phyloP scores from a whole-genome alignment of 2,797 vertebrate species.

The Sternarchorhynchus goeldii region DNA sequence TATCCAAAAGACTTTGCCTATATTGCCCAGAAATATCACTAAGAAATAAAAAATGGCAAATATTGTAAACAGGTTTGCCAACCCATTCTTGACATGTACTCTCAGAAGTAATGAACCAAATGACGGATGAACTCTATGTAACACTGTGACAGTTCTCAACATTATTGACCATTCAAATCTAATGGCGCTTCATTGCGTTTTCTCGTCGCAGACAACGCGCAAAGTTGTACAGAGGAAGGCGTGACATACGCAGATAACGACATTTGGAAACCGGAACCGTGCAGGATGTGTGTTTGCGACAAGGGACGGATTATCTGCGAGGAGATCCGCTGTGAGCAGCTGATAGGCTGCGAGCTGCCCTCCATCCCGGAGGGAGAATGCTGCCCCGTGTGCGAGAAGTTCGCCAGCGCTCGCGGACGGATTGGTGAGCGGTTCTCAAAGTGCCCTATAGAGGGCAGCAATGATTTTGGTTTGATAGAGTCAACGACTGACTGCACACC shows the following conservation, averaged over 20 bases:
- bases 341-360: conserved; percentile 80
- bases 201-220: conserved; percentile 10
- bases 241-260: conserved; percentile 50
- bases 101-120: too few species aligned
- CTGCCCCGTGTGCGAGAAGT: conserved; percentile 84
- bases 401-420: conserved; percentile 72
- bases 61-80: too few species aligned
- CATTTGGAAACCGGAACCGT: conserved; percentile 82
- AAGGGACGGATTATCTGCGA: conserved; percentile 86
- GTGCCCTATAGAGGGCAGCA: neutral
- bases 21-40: too few species aligned
- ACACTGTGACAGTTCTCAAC: too few species aligned
- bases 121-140: too few species aligned
- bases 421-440: conserved; percentile 63
- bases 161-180: neutral
- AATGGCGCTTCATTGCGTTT: neutral
- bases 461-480: neutral
- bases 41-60: too few species aligned
- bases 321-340: conserved; percentile 81
- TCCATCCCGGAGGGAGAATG: conserved; percentile 82
- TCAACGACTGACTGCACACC: too few species aligned
- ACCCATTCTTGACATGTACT: too few species aligned
- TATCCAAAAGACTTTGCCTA: too few species aligned
- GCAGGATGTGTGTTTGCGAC: conserved; percentile 90
- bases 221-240: conserved; percentile 52